Conservation (phyloP, 1,140 invertebrate genomes). For the Oedothorax gibbosus region DNA sequence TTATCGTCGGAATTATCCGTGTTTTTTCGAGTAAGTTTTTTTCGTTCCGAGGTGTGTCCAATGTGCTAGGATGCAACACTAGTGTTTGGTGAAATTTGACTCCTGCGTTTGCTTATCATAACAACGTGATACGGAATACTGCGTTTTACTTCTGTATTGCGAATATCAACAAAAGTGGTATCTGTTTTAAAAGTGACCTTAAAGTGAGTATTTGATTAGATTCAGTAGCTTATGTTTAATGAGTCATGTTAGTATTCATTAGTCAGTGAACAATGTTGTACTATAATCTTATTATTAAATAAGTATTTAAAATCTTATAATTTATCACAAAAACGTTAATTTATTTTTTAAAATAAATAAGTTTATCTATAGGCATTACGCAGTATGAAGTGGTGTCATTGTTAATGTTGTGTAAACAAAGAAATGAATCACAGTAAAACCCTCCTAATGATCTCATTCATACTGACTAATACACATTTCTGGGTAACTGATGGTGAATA, state of each 20-base stretch:
- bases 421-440: no score
- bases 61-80: constrained; percentile 28
- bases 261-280: not conserved
- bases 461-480: no score
- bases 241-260: not conserved
- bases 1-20: not conserved
- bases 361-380: no score
- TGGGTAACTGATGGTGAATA: no score
- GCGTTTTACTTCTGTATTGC: not conserved
- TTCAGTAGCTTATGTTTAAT: not conserved
- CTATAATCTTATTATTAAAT: not conserved
- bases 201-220: not conserved
- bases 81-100: constrained; percentile 55
- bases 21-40: constrained; percentile 1
- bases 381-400: no score
- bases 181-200: not conserved
- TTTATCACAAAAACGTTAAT: no score
- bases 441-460: no score
- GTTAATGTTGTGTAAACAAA: no score
- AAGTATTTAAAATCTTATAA: no score
- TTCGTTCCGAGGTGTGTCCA: constrained; percentile 47
- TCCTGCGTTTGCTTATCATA: constrained; percentile 36
- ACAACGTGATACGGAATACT: constrained; percentile 5
- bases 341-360: no score
- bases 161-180: not conserved